Base-by-base conservation (phyloP, 2,888 invertebrate genomes). In the Lochmaea capreae region DNA sequence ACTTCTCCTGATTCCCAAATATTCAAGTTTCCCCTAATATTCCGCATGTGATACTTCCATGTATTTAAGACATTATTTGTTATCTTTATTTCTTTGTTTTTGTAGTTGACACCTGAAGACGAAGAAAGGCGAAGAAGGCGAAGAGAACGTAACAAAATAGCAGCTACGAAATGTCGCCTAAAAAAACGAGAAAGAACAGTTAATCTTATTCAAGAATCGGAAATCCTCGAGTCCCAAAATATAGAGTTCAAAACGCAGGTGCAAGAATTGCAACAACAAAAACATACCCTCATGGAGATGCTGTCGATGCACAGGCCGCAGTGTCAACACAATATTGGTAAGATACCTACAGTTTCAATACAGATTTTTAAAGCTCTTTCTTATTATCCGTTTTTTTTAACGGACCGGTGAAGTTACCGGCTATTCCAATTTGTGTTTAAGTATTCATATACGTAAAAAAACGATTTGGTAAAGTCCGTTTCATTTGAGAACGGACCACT, bases 111-210 rank as follows among this genome's bases (percentile, higher is more conserved):
- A 11, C 94, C 95, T 65, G 97, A 97, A 89, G 97, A 97, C 84
- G 97, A 97, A 88, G 97, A 96, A 84, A 90, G 97, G 49, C 90
- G 97, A 72, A 89, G 94, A 74, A 90, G 96, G 72, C 90, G 97
- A 83, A 92, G 97, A 82, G 97, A 97, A 87, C 90, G 97, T 81
- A 97, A 97, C 87, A 97, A 97, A 89, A 95, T 97, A 78, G 97
- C 97, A 67, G 97, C 97, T 74, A 97, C 97, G 12, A 97, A 97
- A 87, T 97, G 97, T 85, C 92, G 97, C 79, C 91, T 97, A 90
- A 97, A 97, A 90, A 97, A 97, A 87, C 93, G 97, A 54, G 96
- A 96, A 85, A 91, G 95, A 79, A 96, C 96, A 1, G 93, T 93
- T 81, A 95, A 95, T 84, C 88, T 97, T 80, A 94, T 96, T 80